Base-by-base conservation (phyloP, 2,888 invertebrate species). In the Perizoma flavofasciatum region DNA sequence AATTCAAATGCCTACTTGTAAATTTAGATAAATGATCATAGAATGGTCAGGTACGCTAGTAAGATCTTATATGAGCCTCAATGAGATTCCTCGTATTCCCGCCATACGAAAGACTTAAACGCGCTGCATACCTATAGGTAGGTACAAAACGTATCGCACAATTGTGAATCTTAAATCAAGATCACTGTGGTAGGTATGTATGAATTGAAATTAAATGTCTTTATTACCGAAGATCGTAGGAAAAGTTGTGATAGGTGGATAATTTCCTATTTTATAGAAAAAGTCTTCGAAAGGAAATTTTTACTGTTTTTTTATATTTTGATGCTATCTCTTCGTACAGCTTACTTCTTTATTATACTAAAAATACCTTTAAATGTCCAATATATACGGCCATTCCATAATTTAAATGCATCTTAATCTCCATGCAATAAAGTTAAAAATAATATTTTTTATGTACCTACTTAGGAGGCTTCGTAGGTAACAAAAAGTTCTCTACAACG, bases 81-180 rank as follows among this genome's bases (percentile, higher is more conserved):
- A 43, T 11, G 11, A 43, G 43, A 5, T 11, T 43, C 11, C 5
- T 6, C 10, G 10, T 2, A 11, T 37, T 39, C 34, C 7, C 37
- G n/a, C 43, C 49, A 32, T 65, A 50, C 48, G 55, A 84, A 82
- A 74, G 81, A 85, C 82, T 78, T 85, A 83, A 87, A 87, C 86
- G 86, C 82, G 82, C 66, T 65, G 67, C 70, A 70, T 75, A 73
- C 37, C 5, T 37, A 35, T 35, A 37, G 37, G 37, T 6, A 4
- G 0, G 4, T 37, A 6, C 37, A 37, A 37, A 37, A 37, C 7
- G 37, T 6, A 37, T 4, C 7, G 5, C 1, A 6, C n/a, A 10
- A 10, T 41, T 41, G 4, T 41, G 41, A 41, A 41, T 39, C 4
- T 7, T 7, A 4, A 6, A 22, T 22, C 22, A 22, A 22, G 22